Evolutionary conservation across 1,140 invertebrate species (phyloP).

Genomic region (Drosophila tani): DNA sequence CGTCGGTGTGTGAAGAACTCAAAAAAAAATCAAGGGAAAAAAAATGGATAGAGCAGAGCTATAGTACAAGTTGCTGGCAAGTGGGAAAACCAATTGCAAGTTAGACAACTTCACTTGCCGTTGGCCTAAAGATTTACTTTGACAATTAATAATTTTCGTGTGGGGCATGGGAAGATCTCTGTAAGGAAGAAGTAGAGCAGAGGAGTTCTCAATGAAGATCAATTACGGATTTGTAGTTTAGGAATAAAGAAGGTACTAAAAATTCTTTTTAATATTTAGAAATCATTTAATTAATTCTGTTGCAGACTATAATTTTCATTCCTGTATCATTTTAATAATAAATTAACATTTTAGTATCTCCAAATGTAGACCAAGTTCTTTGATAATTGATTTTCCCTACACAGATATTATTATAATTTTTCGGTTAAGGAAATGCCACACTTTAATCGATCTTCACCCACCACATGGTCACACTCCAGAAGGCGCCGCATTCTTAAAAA

Average conservation of each 20-base stretch:
- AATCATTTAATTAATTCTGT: neutral
- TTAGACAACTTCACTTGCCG: conserved; percentile 58
- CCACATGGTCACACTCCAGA: conserved; percentile 50
- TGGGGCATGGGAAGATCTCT: conserved; percentile 22
- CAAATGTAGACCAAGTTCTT: too few relatives aligned
- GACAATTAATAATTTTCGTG: conserved; percentile 55
- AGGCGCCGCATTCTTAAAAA: conserved; percentile 45
- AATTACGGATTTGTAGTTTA: neutral
- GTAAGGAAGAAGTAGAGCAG: too few relatives aligned
- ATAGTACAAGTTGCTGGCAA: conserved; percentile 37
- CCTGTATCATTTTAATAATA: neutral
- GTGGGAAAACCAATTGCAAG: conserved; percentile 52
- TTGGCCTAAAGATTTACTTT: conserved; percentile 44
- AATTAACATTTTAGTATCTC: neutral
- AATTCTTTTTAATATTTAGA: neutral
- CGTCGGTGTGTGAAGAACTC: conserved; percentile 64
- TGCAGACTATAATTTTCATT: too few relatives aligned
- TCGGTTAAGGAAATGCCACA: neutral
- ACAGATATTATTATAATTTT: neutral
- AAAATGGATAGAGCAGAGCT: neutral
- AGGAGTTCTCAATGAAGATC: neutral
- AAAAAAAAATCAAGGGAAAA: conserved; percentile 18
- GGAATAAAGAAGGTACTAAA: neutral
- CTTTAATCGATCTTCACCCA: conserved; percentile 29
- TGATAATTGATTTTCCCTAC: neutral